These are phyloP conservation scores for Hydractinia symbiolongicarpus DNA, from an alignment of 30 jellyfish, hydroid and myxozoan species.

Conservation along the genomic window DNA sequence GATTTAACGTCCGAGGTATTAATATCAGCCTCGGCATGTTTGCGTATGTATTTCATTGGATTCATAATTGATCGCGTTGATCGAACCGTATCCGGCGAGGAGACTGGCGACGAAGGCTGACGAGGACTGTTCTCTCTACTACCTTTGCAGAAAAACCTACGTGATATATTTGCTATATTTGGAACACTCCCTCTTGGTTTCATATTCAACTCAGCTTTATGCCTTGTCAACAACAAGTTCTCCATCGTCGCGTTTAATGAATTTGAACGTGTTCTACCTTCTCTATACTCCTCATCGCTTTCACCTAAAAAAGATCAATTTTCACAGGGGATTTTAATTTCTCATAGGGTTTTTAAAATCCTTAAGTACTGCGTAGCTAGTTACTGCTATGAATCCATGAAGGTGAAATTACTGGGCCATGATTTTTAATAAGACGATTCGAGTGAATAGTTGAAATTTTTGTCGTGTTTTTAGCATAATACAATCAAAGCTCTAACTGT, in stretches of 20 bases:
- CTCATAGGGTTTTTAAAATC: neutral
- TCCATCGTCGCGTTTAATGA: constrained; percentile 10
- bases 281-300: neutral
- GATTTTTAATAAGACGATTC: no score
- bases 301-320: constrained; percentile 1
- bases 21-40: neutral
- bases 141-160: constrained; percentile 2
- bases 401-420: no score
- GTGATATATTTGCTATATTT: constrained; percentile 8
- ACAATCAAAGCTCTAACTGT: no score
- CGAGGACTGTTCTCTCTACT: neutral
- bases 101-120: neutral
- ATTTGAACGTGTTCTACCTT: neutral
- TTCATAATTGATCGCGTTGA: constrained; percentile 11
- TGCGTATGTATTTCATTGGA: constrained; percentile 13
- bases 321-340: neutral
- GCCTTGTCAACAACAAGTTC: constrained; percentile 4
- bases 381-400: no score
- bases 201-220: neutral
- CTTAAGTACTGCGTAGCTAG: no score
- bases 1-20: neutral
- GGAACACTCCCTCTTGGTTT: constrained; percentile 28
- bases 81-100: constrained; percentile 1
- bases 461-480: no score
- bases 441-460: no score